A percentile compares a stretch with the other conserved stretches of the same genome.
These are phyloP conservation scores for Salvelinus sp. DNA, from an alignment of 2,113 vertebrate species.

Conservation along the genomic window DNA sequence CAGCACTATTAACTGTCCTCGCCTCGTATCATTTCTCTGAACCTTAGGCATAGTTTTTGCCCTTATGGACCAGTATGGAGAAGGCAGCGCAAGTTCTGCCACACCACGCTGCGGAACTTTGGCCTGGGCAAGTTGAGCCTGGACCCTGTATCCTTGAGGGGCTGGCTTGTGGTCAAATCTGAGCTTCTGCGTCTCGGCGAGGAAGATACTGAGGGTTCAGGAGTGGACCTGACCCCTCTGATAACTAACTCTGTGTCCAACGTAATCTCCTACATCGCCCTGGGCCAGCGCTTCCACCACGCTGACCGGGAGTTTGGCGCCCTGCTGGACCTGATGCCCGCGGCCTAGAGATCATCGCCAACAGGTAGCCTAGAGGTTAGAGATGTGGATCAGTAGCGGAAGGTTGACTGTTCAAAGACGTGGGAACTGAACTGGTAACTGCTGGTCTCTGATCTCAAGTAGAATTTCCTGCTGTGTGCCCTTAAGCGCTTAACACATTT, in stretches of 20 bases:
- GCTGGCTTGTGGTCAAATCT: constrained; percentile 77
- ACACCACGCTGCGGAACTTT: constrained; percentile 84
- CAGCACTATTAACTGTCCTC: no score
- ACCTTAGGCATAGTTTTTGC: constrained; percentile 90
- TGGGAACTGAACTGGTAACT: no score
- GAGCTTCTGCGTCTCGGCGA: constrained; percentile 78
- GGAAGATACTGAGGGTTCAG: constrained; percentile 30
- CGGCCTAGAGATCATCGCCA: constrained; percentile 82
- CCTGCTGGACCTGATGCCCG: constrained; percentile 83
- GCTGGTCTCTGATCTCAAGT: no score
- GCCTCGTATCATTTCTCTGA: no score
- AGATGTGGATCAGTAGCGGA: no score
- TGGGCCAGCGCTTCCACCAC: constrained; percentile 87
- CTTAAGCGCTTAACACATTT: no score
- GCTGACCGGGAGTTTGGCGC: constrained; percentile 82
- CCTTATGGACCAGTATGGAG: constrained; percentile 88
- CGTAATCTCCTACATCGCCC: constrained; percentile 88
- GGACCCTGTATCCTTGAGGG: constrained; percentile 89
- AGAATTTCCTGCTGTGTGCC: no score
- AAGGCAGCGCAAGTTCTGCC: constrained; percentile 92
- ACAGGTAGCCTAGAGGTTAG: constrained; percentile 20
- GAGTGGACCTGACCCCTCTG: constrained; percentile 76
- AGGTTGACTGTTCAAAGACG: no score
- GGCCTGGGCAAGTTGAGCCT: constrained; percentile 88
- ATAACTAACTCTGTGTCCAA: constrained; percentile 88